Percentiles rank a stretch among this genome's conserved stretches.
Evolutionary conservation across 2,113 vertebrate genomes (phyloP).

Genomic region (Gallinago paraguaiae): DNA sequence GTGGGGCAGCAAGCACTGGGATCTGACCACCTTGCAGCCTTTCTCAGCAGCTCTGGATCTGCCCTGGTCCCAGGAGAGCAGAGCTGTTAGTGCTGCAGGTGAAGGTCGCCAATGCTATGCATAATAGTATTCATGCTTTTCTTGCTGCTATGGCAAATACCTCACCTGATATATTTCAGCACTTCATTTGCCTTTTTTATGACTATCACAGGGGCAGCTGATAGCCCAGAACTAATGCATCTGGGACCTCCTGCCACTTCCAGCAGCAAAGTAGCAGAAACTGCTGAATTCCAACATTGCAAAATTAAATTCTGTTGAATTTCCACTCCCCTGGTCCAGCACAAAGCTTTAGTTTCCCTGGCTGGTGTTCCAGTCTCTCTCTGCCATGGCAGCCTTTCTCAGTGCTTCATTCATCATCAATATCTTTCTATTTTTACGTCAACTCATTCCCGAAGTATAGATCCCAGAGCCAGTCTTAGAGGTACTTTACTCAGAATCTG

Average conservation of each 20-base stretch:
- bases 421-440: background rate
- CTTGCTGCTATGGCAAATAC: background rate
- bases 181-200: background rate
- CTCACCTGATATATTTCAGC: background rate
- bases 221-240: constrained; percentile 1
- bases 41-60: background rate
- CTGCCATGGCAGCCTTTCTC: background rate
- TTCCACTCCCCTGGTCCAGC: background rate
- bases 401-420: background rate
- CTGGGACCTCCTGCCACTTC: background rate
- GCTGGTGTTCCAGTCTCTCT: background rate
- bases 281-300: background rate
- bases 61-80: background rate
- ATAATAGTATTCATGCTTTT: background rate
- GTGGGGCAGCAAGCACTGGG: background rate
- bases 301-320: background rate
- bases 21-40: background rate
- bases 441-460: background rate
- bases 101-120: background rate
- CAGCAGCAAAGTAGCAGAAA: background rate
- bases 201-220: background rate
- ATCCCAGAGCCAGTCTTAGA: background rate
- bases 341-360: background rate
- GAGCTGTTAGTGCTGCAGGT: background rate
- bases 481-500: background rate